These are phyloP conservation scores for Sinocyclocheilus anshuiensis DNA, from an alignment of 2,113 vertebrate species.

Conservation along the genomic window DNA sequence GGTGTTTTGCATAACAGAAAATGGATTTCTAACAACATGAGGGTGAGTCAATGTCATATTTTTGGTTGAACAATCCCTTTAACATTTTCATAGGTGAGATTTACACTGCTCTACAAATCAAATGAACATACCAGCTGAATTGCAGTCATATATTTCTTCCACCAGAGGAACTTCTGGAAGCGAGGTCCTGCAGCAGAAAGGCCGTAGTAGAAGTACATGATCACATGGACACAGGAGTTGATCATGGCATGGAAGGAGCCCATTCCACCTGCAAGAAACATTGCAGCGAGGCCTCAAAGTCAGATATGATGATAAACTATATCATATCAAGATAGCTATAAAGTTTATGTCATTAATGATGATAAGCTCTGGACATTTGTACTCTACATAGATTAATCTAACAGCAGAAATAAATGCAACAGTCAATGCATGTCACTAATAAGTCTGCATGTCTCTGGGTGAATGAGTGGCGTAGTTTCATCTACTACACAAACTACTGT, in stretches of 20 bases:
- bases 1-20: background rate
- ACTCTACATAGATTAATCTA: too few species aligned
- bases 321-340: background rate
- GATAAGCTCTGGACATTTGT: too few species aligned
- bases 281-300: background rate
- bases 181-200: slow-evolving; percentile 91
- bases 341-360: too few species aligned
- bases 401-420: too few species aligned
- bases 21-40: background rate
- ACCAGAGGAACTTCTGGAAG: slow-evolving; percentile 97
- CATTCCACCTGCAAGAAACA: slow-evolving; percentile 86
- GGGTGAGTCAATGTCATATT: background rate
- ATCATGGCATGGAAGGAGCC: slow-evolving; percentile 98
- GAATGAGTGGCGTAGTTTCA: too few species aligned
- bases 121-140: slow-evolving; percentile 88
- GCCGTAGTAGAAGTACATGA: slow-evolving; percentile 98
- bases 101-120: background rate
- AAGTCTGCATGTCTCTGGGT: too few species aligned
- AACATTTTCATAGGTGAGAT: background rate
- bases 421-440: too few species aligned
- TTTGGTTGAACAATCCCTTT: background rate
- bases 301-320: background rate
- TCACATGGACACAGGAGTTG: slow-evolving; percentile 89
- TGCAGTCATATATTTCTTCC: slow-evolving; percentile 99
- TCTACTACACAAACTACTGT: too few species aligned